Conservation (phyloP, 2,888 invertebrate genomes). For the Spilarctia lutea region DNA sequence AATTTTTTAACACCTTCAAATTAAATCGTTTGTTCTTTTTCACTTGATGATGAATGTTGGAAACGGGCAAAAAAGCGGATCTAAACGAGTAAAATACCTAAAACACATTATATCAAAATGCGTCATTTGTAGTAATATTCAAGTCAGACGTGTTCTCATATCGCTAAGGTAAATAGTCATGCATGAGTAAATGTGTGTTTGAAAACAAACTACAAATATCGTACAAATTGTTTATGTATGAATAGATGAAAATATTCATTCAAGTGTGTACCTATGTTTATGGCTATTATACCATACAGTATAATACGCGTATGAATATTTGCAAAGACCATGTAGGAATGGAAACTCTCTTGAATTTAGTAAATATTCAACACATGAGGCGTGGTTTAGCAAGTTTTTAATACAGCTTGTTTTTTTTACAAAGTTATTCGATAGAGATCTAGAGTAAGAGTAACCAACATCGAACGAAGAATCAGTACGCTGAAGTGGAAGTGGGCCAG, state of each 20-base stretch:
- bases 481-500: too few relatives aligned
- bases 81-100: not conserved
- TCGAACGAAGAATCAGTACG: too few relatives aligned
- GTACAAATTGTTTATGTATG: constrained; percentile 1
- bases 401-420: not conserved
- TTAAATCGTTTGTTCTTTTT: too few relatives aligned
- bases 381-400: not conserved
- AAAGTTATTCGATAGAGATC: too few relatives aligned
- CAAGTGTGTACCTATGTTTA: not conserved
- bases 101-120: constrained; percentile 4
- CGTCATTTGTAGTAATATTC: constrained; percentile 8
- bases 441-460: too few relatives aligned
- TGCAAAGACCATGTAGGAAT: not conserved
- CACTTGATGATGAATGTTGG: not conserved
- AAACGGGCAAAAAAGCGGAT: not conserved
- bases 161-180: constrained; percentile 12
- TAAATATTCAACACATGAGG: not conserved
- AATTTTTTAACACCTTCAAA: too few relatives aligned
- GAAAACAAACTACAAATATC: constrained; percentile 15
- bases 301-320: not conserved
- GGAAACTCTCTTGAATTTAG: not conserved
- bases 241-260: constrained; percentile 1
- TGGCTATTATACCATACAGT: not conserved
- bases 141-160: constrained; percentile 2
- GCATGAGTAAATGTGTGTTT: constrained; percentile 8